Evolutionary conservation across 2,113 vertebrate genomes (phyloP).

Genomic region (Propithecus coquereli): DNA sequence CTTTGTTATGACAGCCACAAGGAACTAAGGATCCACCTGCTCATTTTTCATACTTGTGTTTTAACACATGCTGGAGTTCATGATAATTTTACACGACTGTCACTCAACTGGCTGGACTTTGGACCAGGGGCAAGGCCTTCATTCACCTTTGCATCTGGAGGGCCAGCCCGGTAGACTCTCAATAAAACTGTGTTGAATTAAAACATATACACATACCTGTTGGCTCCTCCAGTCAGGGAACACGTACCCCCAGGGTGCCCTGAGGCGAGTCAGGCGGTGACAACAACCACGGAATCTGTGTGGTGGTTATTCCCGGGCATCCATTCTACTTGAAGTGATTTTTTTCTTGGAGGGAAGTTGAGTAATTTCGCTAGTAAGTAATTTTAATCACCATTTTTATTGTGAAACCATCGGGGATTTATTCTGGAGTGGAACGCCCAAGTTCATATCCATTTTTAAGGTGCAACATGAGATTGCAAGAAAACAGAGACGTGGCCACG

Average conservation of each 20-base stretch:
- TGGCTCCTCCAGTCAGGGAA: neutral
- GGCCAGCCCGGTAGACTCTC: neutral
- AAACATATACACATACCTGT: neutral
- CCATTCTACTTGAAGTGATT: neutral
- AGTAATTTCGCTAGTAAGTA: neutral
- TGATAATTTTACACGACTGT: neutral
- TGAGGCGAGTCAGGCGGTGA: neutral
- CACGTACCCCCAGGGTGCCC: neutral
- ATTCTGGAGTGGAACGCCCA: neutral
- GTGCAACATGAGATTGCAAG: neutral
- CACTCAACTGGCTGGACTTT: neutral
- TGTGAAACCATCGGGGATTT: neutral
- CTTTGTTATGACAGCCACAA: neutral
- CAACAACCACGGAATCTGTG: neutral
- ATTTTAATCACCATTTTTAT: neutral
- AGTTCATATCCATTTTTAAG: neutral
- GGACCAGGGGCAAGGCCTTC: neutral
- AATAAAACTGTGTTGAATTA: neutral
- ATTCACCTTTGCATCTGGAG: neutral
- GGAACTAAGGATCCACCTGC: neutral
- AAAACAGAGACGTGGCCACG: fast-evolving
- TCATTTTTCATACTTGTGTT: neutral
- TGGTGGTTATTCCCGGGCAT: neutral
- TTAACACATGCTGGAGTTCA: neutral
- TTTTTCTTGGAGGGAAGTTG: neutral